A percentile compares a stretch with the other conserved stretches of the same genome.
Evolutionary conservation across 2,888 invertebrate species (phyloP).

Genomic region (Podotricha telesiphe): DNA sequence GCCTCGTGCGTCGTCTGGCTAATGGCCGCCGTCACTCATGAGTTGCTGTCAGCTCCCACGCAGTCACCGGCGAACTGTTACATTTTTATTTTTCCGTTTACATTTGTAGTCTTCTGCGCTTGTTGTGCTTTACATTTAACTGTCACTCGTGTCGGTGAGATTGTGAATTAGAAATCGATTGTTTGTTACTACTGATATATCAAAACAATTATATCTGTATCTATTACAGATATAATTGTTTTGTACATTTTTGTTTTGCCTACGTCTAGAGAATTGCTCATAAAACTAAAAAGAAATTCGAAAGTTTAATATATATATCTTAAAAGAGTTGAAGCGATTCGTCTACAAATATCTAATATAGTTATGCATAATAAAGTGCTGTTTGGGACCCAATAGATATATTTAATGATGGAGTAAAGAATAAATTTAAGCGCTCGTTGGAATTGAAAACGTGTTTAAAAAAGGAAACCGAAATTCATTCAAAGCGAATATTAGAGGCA

Average conservation of each 20-base stretch:
- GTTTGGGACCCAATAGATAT: background rate
- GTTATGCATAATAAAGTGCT: background rate
- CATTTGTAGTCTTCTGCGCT: background rate
- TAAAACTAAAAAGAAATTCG: too few species aligned
- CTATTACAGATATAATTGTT: too few species aligned
- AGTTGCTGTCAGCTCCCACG: background rate
- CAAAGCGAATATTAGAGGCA: conserved; percentile 16
- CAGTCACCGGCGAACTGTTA: background rate
- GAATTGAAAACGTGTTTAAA: background rate
- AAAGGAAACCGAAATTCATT: conserved; percentile 8
- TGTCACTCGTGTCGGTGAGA: too few species aligned
- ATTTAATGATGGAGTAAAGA: too few species aligned
- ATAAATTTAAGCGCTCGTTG: conserved; percentile 9
- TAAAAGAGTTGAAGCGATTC: too few species aligned
- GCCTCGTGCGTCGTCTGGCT: background rate
- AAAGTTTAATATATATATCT: too few species aligned
- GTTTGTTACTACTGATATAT: too few species aligned
- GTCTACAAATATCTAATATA: too few species aligned
- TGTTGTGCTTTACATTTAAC: background rate
- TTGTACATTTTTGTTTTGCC: too few species aligned
- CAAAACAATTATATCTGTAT: too few species aligned
- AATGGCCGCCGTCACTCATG: background rate
- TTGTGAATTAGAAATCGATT: too few species aligned
- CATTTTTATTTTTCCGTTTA: background rate
- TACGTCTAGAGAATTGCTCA: too few species aligned